Base-by-base conservation (phyloP, 2,113 vertebrate genomes). In the Mesoclemmys tuberculata region DNA sequence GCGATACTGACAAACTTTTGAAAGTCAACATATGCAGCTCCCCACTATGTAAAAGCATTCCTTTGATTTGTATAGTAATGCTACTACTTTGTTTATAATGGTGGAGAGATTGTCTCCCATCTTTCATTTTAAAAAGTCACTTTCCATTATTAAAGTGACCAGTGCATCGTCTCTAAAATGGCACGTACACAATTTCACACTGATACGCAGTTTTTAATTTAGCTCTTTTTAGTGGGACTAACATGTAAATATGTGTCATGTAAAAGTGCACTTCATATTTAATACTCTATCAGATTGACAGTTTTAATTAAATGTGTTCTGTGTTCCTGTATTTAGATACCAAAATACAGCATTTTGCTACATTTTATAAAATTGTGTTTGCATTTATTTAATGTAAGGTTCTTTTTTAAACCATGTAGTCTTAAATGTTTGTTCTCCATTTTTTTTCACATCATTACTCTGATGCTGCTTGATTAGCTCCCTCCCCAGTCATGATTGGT, bases 401-500 rank as follows among this genome's bases (percentile, higher is more conserved):
- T 98, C 96, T 97, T 98, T 97, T 96, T 90, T 85, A 95, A 97
- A 96, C 96, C 97, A 80, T 96, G 97, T 88, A 97, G 98, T 85
- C 98, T 97, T 55, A 96, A 97, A 98, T 98, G 98, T 98, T 98
- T 98, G 97, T 98, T 98, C 98, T 98, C 91, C 41, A 2, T 92
- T 98, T 98, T 94, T 98, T 97, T 98, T 97, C 98, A 98, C 98
- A 98, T 98, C 98, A 98, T 98, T 98, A 98, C 98, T 98, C 98
- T 98, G 98, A 98, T 98, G 98, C 98, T 94, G 98, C 98, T 99
- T 99, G 98, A 99, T 99, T 99, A 98, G 98, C 98, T 98, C 98
- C 98, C 98, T 98, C 98, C 98, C 98, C 98, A 99, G 98, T 98
- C 98, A 99, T 99, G 98, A 98, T 99, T 99, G 98, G 98, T 99